Percentiles rank a stretch among this genome's conserved stretches.
Evolutionary conservation across 2,113 vertebrate genomes (phyloP).

Genomic region (Tachysurus fulvidraco): DNA sequence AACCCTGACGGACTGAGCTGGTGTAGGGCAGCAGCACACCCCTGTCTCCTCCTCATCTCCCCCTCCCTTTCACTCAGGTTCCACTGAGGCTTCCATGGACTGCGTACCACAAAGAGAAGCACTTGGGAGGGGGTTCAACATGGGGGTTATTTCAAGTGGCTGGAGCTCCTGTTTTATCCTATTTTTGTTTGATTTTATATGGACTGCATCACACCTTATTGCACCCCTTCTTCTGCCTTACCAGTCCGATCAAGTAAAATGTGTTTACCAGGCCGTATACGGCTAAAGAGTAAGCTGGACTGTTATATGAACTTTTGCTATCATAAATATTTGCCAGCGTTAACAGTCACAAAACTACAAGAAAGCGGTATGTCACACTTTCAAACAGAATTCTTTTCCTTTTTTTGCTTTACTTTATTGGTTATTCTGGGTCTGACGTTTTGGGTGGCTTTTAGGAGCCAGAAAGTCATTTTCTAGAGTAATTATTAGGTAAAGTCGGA

Average conservation of each 20-base stretch:
- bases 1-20: slow-evolving; percentile 79
- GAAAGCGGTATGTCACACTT: slow-evolving; percentile 95
- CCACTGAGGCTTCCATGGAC: slow-evolving; percentile 84
- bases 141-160: slow-evolving; percentile 53
- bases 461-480: neutral
- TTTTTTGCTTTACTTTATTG: slow-evolving; percentile 75
- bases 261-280: slow-evolving; percentile 83
- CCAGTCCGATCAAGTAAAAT: slow-evolving; percentile 83
- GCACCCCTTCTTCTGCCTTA: slow-evolving; percentile 82
- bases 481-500: neutral
- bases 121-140: slow-evolving; percentile 77
- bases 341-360: slow-evolving; percentile 91
- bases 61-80: slow-evolving; percentile 73
- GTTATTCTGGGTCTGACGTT: slow-evolving; percentile 35
- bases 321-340: slow-evolving; percentile 90
- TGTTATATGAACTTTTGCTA: slow-evolving; percentile 91
- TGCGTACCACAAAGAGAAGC: slow-evolving; percentile 83
- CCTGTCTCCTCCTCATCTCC: slow-evolving; percentile 72
- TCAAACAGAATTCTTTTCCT: slow-evolving; percentile 81
- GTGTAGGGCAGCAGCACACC: slow-evolving; percentile 84
- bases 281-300: slow-evolving; percentile 93
- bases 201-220: slow-evolving; percentile 61
- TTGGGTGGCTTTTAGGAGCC: slow-evolving; percentile 29
- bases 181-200: slow-evolving; percentile 55
- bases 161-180: slow-evolving; percentile 51